These are phyloP conservation scores for Lycorma delicatula DNA, from an alignment of 1,140 invertebrate species.

Conservation along the genomic window DNA sequence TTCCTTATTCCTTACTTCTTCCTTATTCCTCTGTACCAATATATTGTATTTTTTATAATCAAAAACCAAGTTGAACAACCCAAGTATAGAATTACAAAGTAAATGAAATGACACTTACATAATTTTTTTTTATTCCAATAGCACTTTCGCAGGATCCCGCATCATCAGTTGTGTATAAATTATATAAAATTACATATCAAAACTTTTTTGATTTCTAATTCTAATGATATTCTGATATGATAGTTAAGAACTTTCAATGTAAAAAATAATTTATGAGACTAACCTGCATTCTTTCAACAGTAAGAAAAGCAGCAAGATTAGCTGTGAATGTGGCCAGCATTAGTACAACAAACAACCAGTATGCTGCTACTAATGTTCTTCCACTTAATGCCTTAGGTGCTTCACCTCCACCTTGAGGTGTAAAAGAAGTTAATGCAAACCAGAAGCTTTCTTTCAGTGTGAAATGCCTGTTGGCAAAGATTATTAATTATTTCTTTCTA, in stretches of 20 bases:
- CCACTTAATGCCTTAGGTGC: constrained; percentile 76
- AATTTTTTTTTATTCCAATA: no score
- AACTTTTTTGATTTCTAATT: not conserved
- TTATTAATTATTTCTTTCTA: no score
- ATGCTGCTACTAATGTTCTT: constrained; percentile 76
- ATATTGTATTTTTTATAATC: no score
- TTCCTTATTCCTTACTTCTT: no score
- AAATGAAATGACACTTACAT: no score
- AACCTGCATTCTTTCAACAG: constrained; percentile 91
- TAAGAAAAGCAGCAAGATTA: constrained; percentile 92
- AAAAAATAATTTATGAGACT: not conserved
- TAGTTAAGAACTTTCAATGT: not conserved
- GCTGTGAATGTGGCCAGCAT: constrained; percentile 95
- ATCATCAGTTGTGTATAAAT: no score
- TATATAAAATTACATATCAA: not conserved
- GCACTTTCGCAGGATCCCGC: no score
- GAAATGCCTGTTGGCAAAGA: constrained; percentile 58
- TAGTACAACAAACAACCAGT: constrained; percentile 87
- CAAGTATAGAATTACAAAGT: no score
- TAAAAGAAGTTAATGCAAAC: constrained; percentile 88
- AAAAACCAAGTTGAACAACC: no score
- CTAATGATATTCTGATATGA: no score
- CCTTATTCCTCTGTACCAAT: no score
- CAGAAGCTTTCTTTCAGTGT: constrained; percentile 86
- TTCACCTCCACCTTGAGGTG: constrained; percentile 82